Evolutionary conservation across 2,888 invertebrate genomes (phyloP).

Genomic region (Papilio demoleus): DNA sequence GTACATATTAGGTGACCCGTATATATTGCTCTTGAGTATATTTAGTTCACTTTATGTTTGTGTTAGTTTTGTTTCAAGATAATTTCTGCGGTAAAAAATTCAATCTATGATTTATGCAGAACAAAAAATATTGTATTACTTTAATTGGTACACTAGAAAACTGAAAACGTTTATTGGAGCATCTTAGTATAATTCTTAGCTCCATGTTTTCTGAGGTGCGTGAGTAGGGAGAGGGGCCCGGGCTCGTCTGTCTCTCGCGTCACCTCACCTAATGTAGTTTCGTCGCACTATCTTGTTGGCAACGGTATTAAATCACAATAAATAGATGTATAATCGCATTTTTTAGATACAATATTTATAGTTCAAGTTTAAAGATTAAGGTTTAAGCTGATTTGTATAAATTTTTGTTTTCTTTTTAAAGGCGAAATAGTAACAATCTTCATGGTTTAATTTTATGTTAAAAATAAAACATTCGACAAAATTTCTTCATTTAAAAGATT

Average conservation of each 20-base stretch:
- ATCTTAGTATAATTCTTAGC: conserved; percentile 45
- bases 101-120: background rate
- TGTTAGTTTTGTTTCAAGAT: too few species aligned
- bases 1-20: too few species aligned
- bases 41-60: too few species aligned
- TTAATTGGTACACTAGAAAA: background rate
- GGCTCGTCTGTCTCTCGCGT: conserved; percentile 49
- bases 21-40: too few species aligned
- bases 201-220: conserved; percentile 53
- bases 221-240: conserved; percentile 51
- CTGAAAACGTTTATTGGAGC: background rate
- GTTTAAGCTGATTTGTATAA: background rate
- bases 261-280: conserved; percentile 43
- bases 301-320: conserved; percentile 42
- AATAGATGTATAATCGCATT: conserved; percentile 2
- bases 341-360: conserved; percentile 8
- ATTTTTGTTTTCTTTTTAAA: background rate
- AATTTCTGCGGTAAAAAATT: too few species aligned
- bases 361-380: background rate
- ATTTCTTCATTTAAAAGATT: too few species aligned
- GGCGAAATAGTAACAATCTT: too few species aligned
- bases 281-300: conserved; percentile 46
- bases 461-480: too few species aligned
- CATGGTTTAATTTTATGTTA: too few species aligned
- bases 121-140: background rate